Base-by-base conservation (phyloP, 2,797 vertebrate species). In the Decapterus maruadsi region DNA sequence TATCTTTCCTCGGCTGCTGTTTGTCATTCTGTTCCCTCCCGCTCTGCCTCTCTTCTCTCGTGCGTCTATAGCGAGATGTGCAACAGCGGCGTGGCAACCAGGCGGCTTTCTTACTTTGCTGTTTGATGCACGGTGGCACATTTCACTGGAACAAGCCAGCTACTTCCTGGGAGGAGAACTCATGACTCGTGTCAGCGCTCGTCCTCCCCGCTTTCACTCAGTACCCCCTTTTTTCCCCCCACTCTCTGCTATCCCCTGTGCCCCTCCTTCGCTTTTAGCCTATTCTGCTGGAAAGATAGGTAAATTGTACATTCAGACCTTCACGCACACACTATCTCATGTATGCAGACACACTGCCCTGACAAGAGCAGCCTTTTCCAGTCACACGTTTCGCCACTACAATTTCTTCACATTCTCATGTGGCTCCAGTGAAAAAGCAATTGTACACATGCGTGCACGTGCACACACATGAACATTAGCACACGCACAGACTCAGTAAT, bases 71-170 rank as follows among this genome's bases (percentile, higher is more conserved):
- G 75, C 72, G 78, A 84, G 80, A 78, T 84, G 83, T 81, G 60
- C 62, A 70, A 56, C 78, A 68, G 64, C 14, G 26, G 50, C 7
- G 59, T 70, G 84, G 68, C 62, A 68, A 78, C 58, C 63, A 26
- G 66, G 36, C 81, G 42, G 66, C 72, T 80, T 69, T 60, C 66
- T 63, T 50, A 4, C 59, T 74, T 79, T 85, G 68, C 70, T 14
- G 22, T 88, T 87, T 81, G 84, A 89, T 87, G 89, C 87, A 78
- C 72, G 67, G 46, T 55, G 50, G 80, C 79, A 82, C 88, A 88
- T 90, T 90, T 91, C 67, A 48, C 80, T 63, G 71, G 69, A 83
- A 81, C 77, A 60, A 55, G 59, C 68, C 55, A 6, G 73, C 29
- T 26, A 38, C 64, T 81, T 89, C 71, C 66, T 22, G 53, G 72